Percentiles rank a stretch among this genome's conserved stretches.
phyloP scores from a whole-genome alignment of 2,797 vertebrate genomes.

The Hipposideros larvatus region DNA sequence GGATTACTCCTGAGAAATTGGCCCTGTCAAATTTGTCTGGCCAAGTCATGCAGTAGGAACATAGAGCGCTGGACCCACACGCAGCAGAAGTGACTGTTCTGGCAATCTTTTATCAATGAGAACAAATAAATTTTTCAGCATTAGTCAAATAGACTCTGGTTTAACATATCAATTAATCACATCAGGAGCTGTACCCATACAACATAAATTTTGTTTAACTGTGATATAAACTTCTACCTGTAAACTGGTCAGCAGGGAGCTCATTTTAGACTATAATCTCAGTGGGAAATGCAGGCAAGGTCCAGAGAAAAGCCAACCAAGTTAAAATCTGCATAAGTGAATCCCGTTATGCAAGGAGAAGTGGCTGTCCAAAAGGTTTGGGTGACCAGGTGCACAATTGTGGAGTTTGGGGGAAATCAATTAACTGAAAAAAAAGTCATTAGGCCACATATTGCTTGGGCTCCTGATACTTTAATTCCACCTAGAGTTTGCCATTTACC shows the following conservation, averaged over 20 bases:
- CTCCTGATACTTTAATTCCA: not conserved
- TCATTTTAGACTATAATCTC: slow-evolving; percentile 1
- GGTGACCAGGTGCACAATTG: not conserved
- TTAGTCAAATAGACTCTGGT: not conserved
- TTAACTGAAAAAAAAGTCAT: not conserved
- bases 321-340: not conserved
- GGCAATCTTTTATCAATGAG: not conserved
- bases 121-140: not conserved
- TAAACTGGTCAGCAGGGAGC: not conserved
- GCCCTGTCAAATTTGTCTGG: slow-evolving; percentile 18
- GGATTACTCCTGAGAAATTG: slow-evolving; percentile 24
- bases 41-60: not conserved
- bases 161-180: not conserved
- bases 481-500: not conserved
- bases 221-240: not conserved
- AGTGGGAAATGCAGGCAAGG: not conserved
- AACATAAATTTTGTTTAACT: not conserved
- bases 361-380: not conserved
- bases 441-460: not conserved
- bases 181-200: not conserved
- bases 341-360: not conserved
- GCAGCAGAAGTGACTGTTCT: not conserved
- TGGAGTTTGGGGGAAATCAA: not conserved
- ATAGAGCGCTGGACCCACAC: not conserved
- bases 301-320: not conserved